Conservation (phyloP, 2,888 invertebrate genomes). For the Tromatobia lineatoria region DNA sequence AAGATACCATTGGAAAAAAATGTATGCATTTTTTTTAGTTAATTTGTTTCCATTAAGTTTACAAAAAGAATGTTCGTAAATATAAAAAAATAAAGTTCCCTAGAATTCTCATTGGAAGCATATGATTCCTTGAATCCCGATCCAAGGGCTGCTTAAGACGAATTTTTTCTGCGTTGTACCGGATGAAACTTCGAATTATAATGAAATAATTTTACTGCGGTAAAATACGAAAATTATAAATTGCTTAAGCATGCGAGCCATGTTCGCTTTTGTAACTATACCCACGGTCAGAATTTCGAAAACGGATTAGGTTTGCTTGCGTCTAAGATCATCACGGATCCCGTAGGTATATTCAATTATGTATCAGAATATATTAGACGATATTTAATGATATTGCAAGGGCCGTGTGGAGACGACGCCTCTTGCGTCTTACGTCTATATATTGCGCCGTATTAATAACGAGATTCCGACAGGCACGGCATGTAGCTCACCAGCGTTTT, state of each 20-base stretch:
- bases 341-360: conserved; percentile 36
- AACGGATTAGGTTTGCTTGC: conserved; percentile 37
- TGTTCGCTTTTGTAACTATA: conserved; percentile 1
- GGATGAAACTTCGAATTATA: too few species aligned
- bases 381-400: conserved; percentile 55
- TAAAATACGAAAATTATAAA: background rate
- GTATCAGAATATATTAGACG: conserved; percentile 61
- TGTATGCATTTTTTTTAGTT: too few species aligned
- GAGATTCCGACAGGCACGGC: conserved; percentile 7
- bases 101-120: too few species aligned
- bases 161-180: too few species aligned
- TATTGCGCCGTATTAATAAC: conserved; percentile 50
- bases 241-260: background rate
- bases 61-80: too few species aligned
- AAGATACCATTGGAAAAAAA: too few species aligned
- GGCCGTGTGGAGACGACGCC: background rate
- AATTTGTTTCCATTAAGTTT: too few species aligned
- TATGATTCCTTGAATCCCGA: too few species aligned
- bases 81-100: too few species aligned
- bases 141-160: too few species aligned
- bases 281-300: conserved; percentile 29
- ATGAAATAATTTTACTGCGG: too few species aligned
- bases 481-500: conserved; percentile 3
- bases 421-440: conserved; percentile 46
- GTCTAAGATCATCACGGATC: background rate